Conservation (phyloP, 2,888 invertebrate species). For the Zaprionus bogoriensis region DNA sequence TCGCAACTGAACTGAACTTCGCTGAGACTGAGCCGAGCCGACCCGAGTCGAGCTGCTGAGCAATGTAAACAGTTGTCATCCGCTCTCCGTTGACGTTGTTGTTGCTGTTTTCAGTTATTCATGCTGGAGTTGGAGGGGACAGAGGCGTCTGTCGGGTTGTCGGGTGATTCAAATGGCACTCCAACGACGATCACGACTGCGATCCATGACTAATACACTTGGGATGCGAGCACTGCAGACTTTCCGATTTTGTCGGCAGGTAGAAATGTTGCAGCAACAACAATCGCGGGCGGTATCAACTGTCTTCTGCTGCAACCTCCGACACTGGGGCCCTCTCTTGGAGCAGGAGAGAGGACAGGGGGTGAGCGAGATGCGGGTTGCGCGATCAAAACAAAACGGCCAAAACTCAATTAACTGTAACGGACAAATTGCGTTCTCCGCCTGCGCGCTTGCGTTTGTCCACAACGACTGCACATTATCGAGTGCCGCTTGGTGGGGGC, state of each 20-base stretch:
- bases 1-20: conserved; percentile 9
- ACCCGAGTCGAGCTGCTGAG: conserved; percentile 6
- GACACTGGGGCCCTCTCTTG: neutral
- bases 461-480: conserved; percentile 61
- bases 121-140: conserved; percentile 16
- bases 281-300: conserved; percentile 8
- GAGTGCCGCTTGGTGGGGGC: conserved; percentile 31
- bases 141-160: conserved; percentile 6
- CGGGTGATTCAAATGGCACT: conserved; percentile 63
- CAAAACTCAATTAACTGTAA: conserved; percentile 33
- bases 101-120: conserved; percentile 38
- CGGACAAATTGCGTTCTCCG: conserved; percentile 33
- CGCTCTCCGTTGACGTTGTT: conserved; percentile 13
- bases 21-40: neutral
- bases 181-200: conserved; percentile 11
- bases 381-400: conserved; percentile 48
- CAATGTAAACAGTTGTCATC: conserved; percentile 60
- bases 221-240: conserved; percentile 38
- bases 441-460: conserved; percentile 35
- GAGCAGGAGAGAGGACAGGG: neutral
- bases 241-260: conserved; percentile 26
- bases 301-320: neutral
- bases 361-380: neutral
- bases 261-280: conserved; percentile 27
- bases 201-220: conserved; percentile 65